These are phyloP conservation scores for Styela clava DNA, from an alignment of 23 tunicate genomes.

Conservation along the genomic window DNA sequence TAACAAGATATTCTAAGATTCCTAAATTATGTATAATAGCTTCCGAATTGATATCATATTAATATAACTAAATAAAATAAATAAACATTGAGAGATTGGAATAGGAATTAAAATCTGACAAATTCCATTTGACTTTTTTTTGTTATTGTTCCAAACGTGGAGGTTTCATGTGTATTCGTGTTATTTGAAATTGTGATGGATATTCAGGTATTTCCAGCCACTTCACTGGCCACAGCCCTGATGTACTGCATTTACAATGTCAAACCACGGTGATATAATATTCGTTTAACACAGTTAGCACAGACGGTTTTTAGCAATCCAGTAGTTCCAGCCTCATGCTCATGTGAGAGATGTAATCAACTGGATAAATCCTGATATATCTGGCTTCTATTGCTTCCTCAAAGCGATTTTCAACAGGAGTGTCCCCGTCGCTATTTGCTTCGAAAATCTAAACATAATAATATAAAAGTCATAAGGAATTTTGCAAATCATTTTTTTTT, in stretches of 20 bases:
- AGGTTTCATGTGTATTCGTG: too few species aligned
- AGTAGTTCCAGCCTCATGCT: conserved; percentile 14
- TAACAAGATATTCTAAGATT: too few species aligned
- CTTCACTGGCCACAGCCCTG: background rate
- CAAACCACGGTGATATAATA: too few species aligned
- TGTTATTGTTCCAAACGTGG: too few species aligned
- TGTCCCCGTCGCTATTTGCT: background rate
- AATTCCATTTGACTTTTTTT: background rate
- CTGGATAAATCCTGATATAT: conserved; percentile 1
- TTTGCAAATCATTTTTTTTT: too few species aligned
- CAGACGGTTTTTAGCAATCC: background rate
- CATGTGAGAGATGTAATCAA: background rate
- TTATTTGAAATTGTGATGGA: background rate
- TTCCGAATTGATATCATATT: too few species aligned
- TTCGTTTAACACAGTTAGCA: background rate
- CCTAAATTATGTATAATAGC: too few species aligned
- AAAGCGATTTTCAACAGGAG: background rate
- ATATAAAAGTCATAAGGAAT: background rate
- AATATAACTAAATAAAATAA: too few species aligned
- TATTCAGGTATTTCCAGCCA: background rate
- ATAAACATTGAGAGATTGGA: too few species aligned
- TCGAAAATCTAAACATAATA: background rate
- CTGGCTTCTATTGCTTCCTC: background rate
- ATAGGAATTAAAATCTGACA: too few species aligned
- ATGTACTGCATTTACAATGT: background rate